Evolutionary conservation across 2,888 invertebrate genomes (phyloP).

Genomic region (Euzetes globulus): DNA sequence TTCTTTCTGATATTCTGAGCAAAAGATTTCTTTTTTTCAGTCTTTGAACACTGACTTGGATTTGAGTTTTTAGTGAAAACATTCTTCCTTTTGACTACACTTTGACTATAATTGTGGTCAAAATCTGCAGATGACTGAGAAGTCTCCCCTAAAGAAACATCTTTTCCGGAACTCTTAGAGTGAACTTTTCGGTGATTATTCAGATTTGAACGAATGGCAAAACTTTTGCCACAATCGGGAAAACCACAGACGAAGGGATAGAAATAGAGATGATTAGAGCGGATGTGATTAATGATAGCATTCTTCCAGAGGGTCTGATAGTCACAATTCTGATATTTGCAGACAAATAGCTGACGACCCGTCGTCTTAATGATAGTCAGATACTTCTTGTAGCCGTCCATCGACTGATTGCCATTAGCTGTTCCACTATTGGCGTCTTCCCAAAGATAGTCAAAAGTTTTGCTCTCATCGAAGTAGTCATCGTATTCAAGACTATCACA

Average conservation of each 20-base stretch:
- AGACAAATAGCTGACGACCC: not conserved
- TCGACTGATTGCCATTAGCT: too few species aligned
- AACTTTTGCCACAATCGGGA: not conserved
- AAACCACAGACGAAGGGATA: not conserved
- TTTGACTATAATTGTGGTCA: too few species aligned
- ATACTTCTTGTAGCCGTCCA: not conserved
- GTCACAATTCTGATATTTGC: not conserved
- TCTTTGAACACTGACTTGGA: too few species aligned
- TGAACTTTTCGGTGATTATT: not conserved
- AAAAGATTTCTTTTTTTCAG: too few species aligned
- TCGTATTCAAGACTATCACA: not conserved
- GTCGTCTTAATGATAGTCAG: not conserved
- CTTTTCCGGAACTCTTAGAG: too few species aligned
- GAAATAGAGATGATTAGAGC: not conserved
- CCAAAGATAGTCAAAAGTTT: not conserved
- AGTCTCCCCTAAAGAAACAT: too few species aligned
- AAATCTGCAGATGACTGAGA: too few species aligned
- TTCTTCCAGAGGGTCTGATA: not conserved
- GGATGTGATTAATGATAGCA: conserved; percentile 4
- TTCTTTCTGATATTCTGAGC: too few species aligned
- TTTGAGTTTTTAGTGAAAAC: too few species aligned
- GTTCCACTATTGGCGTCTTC: not conserved
- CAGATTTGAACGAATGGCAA: not conserved
- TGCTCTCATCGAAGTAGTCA: not conserved
- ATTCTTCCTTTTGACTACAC: too few species aligned